Evolutionary conservation across 2,888 invertebrate species (phyloP).

Genomic region (Drosophila paracracens): DNA sequence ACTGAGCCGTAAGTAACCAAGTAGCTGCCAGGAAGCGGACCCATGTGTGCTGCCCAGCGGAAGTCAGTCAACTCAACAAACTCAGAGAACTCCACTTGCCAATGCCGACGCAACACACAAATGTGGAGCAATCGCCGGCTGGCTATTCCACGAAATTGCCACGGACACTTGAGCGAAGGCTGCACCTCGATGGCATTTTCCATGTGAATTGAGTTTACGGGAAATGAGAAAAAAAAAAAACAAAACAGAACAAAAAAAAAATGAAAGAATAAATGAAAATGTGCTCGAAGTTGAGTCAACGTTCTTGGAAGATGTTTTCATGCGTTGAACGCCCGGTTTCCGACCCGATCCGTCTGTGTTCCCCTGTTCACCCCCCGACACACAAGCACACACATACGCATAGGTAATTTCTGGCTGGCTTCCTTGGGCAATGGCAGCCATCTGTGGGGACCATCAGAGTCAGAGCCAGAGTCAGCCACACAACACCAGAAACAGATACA

Average conservation of each 20-base stretch:
- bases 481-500: constrained; percentile 24
- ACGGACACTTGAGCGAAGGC: constrained; percentile 46
- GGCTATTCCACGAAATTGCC: constrained; percentile 55
- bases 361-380: constrained; percentile 7
- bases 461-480: constrained; percentile 26
- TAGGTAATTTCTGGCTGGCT: constrained; percentile 19
- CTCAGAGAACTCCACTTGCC: constrained; percentile 39
- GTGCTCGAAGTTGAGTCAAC: constrained; percentile 60
- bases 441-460: constrained; percentile 32
- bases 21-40: background rate
- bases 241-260: constrained; percentile 42
- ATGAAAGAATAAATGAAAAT: constrained; percentile 59
- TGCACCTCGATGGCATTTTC: constrained; percentile 46
- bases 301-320: constrained; percentile 69
- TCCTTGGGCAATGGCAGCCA: constrained; percentile 48
- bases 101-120: constrained; percentile 31
- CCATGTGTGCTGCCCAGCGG: constrained; percentile 8
- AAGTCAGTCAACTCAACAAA: background rate
- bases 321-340: constrained; percentile 49
- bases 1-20: constrained; percentile 12
- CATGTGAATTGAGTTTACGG: constrained; percentile 63
- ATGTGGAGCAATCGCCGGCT: constrained; percentile 65
- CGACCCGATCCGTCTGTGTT: constrained; percentile 23
- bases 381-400: background rate
- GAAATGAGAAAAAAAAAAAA: constrained; percentile 33